phyloP scores from a whole-genome alignment of 2,888 invertebrate genomes.

The Ophioninae sp. region DNA sequence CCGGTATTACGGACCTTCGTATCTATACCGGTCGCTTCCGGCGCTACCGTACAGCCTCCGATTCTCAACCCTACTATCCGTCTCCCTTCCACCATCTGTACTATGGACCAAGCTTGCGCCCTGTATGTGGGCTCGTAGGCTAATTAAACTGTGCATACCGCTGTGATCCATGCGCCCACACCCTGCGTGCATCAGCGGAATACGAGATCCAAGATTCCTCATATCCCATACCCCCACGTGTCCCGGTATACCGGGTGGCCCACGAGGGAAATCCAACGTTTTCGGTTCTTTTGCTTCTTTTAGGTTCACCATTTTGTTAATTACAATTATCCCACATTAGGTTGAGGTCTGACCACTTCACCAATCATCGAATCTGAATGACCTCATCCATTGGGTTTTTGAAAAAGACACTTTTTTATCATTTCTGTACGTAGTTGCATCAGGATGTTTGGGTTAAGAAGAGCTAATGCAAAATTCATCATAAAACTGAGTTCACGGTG shows the following conservation, averaged over 20 bases:
- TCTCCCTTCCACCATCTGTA: background rate
- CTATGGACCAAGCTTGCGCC: constrained; percentile 1
- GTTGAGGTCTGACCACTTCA: too few species aligned
- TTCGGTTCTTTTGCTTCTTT: too few species aligned
- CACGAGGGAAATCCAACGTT: background rate
- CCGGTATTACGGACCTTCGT: constrained; percentile 26
- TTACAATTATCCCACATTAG: too few species aligned
- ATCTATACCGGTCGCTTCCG: constrained; percentile 39
- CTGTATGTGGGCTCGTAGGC: constrained; percentile 55
- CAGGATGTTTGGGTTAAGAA: too few species aligned
- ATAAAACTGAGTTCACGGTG: too few species aligned
- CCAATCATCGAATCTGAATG: too few species aligned
- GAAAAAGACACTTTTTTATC: too few species aligned
- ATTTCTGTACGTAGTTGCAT: too few species aligned
- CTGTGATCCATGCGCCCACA: constrained; percentile 42
- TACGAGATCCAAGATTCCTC: constrained; percentile 55
- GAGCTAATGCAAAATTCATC: too few species aligned
- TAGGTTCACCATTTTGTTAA: too few species aligned
- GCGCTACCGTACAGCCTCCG: constrained; percentile 20
- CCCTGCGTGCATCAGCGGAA: constrained; percentile 57
- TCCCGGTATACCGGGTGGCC: background rate
- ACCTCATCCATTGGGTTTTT: too few species aligned
- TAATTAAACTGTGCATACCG: constrained; percentile 64
- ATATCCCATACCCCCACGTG: background rate
- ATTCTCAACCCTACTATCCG: constrained; percentile 31